These are phyloP conservation scores for Knipowitschia caucasica DNA, from an alignment of 2,797 vertebrate species.

Conservation along the genomic window DNA sequence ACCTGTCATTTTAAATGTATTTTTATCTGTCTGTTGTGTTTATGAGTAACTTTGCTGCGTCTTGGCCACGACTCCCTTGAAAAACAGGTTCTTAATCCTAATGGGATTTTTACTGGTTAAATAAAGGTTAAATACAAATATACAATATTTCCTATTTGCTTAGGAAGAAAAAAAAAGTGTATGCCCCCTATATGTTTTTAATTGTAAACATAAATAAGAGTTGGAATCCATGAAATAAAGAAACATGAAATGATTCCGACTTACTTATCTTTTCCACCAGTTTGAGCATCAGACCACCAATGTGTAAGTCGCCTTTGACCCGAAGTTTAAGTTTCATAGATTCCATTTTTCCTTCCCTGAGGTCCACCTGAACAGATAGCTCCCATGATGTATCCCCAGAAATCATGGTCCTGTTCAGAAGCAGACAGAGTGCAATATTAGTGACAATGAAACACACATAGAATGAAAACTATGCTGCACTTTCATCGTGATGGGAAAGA, in stretches of 20 bases:
- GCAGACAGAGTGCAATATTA: not conserved
- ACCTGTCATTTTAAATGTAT: too few relatives aligned
- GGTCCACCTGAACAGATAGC: slow-evolving; percentile 82
- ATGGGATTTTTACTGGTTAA: too few relatives aligned
- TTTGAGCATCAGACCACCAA: slow-evolving; percentile 95
- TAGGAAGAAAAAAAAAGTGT: too few relatives aligned
- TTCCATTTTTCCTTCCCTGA: slow-evolving; percentile 66
- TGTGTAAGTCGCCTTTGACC: slow-evolving; percentile 90
- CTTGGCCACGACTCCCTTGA: too few relatives aligned
- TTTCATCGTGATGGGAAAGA: slow-evolving; percentile 26
- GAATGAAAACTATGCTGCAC: not conserved
- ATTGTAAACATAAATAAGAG: too few relatives aligned
- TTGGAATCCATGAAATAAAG: too few relatives aligned
- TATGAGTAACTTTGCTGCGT: too few relatives aligned
- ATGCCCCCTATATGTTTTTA: too few relatives aligned
- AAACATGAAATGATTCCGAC: slow-evolving; percentile 61
- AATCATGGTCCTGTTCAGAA: slow-evolving; percentile 70
- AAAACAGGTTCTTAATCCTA: too few relatives aligned
- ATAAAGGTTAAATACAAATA: too few relatives aligned
- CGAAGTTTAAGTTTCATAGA: slow-evolving; percentile 71
- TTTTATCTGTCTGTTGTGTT: too few relatives aligned
- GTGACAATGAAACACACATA: not conserved
- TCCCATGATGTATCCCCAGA: slow-evolving; percentile 86
- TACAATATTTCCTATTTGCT: too few relatives aligned
- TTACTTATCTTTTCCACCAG: slow-evolving; percentile 93